Evolutionary conservation across 2,113 vertebrate genomes (phyloP), one percentile per base, ranked within the genome.

Genomic region (Callocephalon fimbriatum): DNA sequence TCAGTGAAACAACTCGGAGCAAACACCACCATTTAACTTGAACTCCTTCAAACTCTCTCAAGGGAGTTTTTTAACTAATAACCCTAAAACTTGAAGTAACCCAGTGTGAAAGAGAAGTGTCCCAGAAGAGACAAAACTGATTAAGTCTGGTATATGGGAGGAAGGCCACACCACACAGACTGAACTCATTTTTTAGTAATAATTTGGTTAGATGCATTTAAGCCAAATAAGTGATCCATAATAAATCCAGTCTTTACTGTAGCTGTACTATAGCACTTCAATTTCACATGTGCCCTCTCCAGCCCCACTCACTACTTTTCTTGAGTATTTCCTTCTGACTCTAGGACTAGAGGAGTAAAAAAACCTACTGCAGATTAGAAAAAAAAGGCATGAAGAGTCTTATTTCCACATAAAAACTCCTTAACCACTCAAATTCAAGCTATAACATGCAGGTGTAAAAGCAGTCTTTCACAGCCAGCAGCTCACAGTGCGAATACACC

Each of bases 391-490:
- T 2, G 4, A 15, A 38, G 50, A 76, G 31, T 47, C 12, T 4
- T 3, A n/a, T 22, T 91, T 66, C 14, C 23, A n/a, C 3, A 27
- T 3, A 37, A 48, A 44, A 65, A 67, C 13, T 20, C 15, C 6
- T 58, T 16, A 4, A 53, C 31, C 65, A 14, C 71, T 58, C 53
- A 15, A n/a, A 53, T 19, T 66, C 19, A 22, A 17, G 73, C 2
- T 2, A 1, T 0, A 53, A 2, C 32, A 20, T 0, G 42, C 23
- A 42, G 61, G 56, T 4, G 5, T 32, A 62, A 31, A 62, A 48
- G 3, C 47, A 81, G 81, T 5, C 51, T 47, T 12, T 50, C 70
- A 61, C 19, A 31, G 54, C 65, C 54, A 67, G 7, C 27, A 67
- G 83, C 44, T 82, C 22, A 18, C 37, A 42, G 0, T 0, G 27